These are phyloP conservation scores for Crotalus viridis DNA, from an alignment of 2,113 vertebrate species.

Conservation along the genomic window DNA sequence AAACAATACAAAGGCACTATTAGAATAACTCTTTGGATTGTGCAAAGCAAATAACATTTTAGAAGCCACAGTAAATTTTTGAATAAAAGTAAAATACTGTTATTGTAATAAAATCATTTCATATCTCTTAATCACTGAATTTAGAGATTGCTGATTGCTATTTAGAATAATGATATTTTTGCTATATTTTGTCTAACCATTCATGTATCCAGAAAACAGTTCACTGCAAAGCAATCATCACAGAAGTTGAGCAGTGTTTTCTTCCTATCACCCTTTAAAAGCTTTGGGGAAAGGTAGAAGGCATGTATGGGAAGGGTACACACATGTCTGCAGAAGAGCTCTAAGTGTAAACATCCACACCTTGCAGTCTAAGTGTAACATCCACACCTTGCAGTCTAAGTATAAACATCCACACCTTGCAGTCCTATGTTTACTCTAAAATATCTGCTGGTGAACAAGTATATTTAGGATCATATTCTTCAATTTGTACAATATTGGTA, in stretches of 20 bases:
- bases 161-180: neutral
- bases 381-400: neutral
- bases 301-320: neutral
- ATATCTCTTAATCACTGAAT: constrained; percentile 21
- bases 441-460: neutral
- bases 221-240: neutral
- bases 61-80: neutral
- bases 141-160: neutral
- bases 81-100: constrained; percentile 18
- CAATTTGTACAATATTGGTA: too few relatives aligned
- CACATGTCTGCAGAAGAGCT: neutral
- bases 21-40: neutral
- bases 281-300: neutral
- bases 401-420: neutral
- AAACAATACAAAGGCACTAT: neutral
- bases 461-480: neutral
- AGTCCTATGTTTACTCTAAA: neutral
- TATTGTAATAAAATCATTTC: neutral
- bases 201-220: neutral
- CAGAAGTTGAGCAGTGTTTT: neutral
- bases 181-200: neutral
- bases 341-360: neutral
- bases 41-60: neutral
- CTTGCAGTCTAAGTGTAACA: neutral
- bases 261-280: neutral